Base-by-base conservation (phyloP, 2,888 invertebrate genomes). In the Polyommatus iphigenia region DNA sequence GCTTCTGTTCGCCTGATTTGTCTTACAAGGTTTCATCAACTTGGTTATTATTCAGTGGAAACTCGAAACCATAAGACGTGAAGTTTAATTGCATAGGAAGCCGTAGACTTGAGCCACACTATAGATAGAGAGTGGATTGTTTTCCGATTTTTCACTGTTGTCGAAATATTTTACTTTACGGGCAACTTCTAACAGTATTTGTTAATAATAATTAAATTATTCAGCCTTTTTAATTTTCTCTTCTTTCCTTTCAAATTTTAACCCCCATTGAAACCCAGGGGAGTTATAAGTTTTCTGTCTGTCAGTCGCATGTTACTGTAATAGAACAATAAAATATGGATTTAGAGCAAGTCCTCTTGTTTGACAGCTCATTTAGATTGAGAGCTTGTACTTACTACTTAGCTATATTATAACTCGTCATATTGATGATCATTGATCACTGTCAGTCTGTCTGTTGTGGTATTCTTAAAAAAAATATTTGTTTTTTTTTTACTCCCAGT, bases 401-500 rank as follows among this genome's bases (percentile, higher is more conserved):
- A n/a, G 50, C 41, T 15, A 13, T 50, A 50, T 50, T 50, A 50
- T 3, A 15, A 15, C 50, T 50, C 13, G 50, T 4, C 50, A 50
- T 50, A 0, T 50, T 15, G 13, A 15, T 50, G 13, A 50, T 15
- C 15, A 15, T 15, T 50, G 13, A 50, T 15, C 15, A 15, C 50
- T 50, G 50, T 50, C 50, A 15, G 50, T 50, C 50, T 50, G 3
- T 15, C 50, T 1, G 50, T 8, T 41, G 36, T 41, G 8, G 50
- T 50, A 15, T 15, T 3, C 15, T 3, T 13, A 50, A 15, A 73
- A 41, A 15, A 50, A n/a, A n/a, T n/a, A n/a, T n/a, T n/a, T 1
- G 71, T 15, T 20, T 46, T 76, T 67, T 67, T 7, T 71, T 77
- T 36, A 77, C 85, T n/a, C 86, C n/a, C 91, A 96, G 94, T 95